Evolutionary conservation across 2,888 invertebrate species (phyloP).

Genomic region (Tenthredo mesomela): DNA sequence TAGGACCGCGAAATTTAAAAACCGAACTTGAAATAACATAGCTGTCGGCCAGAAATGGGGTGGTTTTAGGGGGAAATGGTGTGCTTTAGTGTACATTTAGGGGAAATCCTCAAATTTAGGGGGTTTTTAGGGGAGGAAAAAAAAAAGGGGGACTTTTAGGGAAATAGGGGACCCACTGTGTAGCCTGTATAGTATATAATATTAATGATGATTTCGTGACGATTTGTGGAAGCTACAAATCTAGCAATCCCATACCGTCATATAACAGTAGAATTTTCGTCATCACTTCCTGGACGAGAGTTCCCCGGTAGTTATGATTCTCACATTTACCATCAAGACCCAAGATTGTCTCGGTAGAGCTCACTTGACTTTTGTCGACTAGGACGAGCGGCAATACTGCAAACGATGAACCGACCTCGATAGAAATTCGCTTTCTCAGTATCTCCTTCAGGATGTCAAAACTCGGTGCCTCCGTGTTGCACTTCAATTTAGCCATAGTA

Average conservation of each 20-base stretch:
- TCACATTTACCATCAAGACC: neutral
- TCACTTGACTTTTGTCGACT: slow-evolving; percentile 54
- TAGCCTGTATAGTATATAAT: too few species aligned
- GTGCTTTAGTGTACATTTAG: too few species aligned
- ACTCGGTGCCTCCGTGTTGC: slow-evolving; percentile 66
- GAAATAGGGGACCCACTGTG: too few species aligned
- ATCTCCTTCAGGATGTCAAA: slow-evolving; percentile 59
- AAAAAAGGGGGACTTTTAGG: too few species aligned
- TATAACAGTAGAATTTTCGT: neutral
- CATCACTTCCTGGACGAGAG: neutral
- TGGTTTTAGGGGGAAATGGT: too few species aligned
- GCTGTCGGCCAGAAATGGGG: too few species aligned
- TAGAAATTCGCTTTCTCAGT: slow-evolving; percentile 60
- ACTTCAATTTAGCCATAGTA: slow-evolving; percentile 67
- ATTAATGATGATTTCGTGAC: neutral
- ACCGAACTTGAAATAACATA: too few species aligned
- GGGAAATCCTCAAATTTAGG: too few species aligned
- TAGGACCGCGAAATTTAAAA: too few species aligned
- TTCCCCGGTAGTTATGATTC: neutral
- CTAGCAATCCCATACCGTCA: neutral
- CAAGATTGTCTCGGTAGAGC: neutral
- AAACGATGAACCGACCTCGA: slow-evolving; percentile 64
- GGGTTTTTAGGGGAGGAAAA: too few species aligned
- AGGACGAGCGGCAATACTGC: slow-evolving; percentile 66
- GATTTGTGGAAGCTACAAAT: neutral